Evolutionary conservation across 2,888 invertebrate genomes (phyloP).

Genomic region (Drosophila mettleri): DNA sequence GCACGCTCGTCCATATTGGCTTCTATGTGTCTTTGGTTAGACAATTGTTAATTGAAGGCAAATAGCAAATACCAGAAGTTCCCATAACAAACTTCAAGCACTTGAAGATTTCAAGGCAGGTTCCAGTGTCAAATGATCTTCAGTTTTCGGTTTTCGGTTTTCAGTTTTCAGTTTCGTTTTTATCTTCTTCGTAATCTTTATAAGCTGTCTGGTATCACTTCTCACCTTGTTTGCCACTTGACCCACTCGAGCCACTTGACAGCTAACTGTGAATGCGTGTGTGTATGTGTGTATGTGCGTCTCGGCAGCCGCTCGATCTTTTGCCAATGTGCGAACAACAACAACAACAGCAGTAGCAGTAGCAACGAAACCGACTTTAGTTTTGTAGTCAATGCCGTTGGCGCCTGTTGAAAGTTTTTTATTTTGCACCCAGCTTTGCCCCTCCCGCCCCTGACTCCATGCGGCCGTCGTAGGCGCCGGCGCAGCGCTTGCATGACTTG

Average conservation of each 20-base stretch:
- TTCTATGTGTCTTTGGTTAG: neutral
- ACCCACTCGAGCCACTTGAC: slow-evolving; percentile 59
- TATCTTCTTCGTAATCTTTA: slow-evolving; percentile 3
- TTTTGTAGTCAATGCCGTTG: slow-evolving; percentile 72
- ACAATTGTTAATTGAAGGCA: neutral
- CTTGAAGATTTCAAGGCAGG: slow-evolving; percentile 16
- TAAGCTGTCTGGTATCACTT: slow-evolving; percentile 22
- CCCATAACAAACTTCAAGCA: neutral
- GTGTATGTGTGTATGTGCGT: too few species aligned
- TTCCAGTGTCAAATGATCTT: slow-evolving; percentile 30
- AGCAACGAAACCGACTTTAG: slow-evolving; percentile 36
- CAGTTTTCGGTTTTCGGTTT: neutral
- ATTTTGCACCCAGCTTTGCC: slow-evolving; percentile 49
- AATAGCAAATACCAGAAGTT: slow-evolving; percentile 4
- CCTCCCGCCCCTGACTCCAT: too few species aligned
- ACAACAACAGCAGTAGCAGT: slow-evolving; percentile 57
- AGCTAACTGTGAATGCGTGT: slow-evolving; percentile 56
- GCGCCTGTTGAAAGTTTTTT: slow-evolving; percentile 68
- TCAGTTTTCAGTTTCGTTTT: neutral
- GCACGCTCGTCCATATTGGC: neutral
- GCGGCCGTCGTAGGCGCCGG: slow-evolving; percentile 25
- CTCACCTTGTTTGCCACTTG: slow-evolving; percentile 38
- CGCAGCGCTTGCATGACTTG: slow-evolving; percentile 69
- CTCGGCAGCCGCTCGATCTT: slow-evolving; percentile 24
- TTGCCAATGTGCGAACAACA: slow-evolving; percentile 70